Base-by-base conservation (phyloP, 2,113 vertebrate species). In the Misgurnus mizolepis region DNA sequence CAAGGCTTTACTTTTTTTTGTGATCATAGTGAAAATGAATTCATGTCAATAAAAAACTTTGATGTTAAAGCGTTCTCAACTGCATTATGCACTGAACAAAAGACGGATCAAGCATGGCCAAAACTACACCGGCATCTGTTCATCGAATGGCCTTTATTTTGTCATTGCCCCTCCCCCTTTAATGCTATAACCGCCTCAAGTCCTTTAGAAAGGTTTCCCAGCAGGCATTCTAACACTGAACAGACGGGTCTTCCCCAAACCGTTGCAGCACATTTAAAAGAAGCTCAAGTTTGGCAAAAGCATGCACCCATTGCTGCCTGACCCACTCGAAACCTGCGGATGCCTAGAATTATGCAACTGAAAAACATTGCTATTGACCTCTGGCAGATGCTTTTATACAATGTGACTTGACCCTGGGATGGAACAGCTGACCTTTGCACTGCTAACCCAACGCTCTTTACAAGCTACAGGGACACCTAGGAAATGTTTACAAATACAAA, bases 121-220 rank as follows among this genome's bases (percentile, higher is more conserved):
- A 62, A 75, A 75, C 58, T 64, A 64, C 73, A 75, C 5, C 8
- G 14, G 22, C 73, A 75, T 75, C 73, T 75, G 73, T 60, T 75
- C 60, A 75, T 75, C 73, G 64, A 75, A 75, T 49, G 22, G 43
- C 41, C 73, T 75, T 50, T 75, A 64, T 75, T 75, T 75, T 75
- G 41, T 10, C 45, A 12, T 62, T 61, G 12, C 60, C 73, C 73
- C 22, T 75, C 72, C 56, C 72, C 69, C 56, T 56, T n/a, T 27
- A 40, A 39, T 72, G 17, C 69, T 71, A 71, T 6, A 71, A 71
- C 69, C 3, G 34, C 50, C 69, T 56, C 15, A 3, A 72, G 15
- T 74, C 40, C 55, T 43, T 40, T 43, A 62, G 58, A 9, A 75
- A 60, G 41, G 56, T 75, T 75, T 47, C 71, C 40, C 56, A 74